Base-by-base conservation (phyloP, 2,113 vertebrate species). In the Xenopus borealis region DNA sequence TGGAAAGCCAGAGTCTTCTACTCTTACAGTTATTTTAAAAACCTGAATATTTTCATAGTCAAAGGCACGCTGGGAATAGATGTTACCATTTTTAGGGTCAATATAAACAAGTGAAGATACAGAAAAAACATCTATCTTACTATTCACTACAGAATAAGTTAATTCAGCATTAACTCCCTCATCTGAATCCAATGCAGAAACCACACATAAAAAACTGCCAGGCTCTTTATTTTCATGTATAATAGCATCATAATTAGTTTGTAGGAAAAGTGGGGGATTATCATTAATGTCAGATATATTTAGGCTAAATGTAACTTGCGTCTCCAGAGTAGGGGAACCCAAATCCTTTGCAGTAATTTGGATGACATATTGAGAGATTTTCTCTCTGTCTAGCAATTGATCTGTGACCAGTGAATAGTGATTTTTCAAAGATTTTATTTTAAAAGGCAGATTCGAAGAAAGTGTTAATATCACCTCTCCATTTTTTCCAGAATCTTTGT, bases 401-500 rank as follows among this genome's bases (percentile, higher is more conserved):
- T 76, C 76, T 7, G 85, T 84, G 14, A 86, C 65, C 78, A 87
- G 17, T 84, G 30, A 62, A 78, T 79, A 72, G 83, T 45, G 33
- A 58, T 87, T 84, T 72, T 84, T 86, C 78, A 92, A 89, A 64
- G 85, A 84, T 3, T 86, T 81, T 2, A 88, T 30, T 80, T 85
- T 83, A 52, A 89, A 90, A 0, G 88, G 87, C 2, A 80, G 62
- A 0, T 58, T 12, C n/a, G 79, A 79, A 12, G 78, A 27, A 1
- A 88, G 73, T 1, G 74, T 33, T 68, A 85, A 81, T n/a, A 79
- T 80, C 3, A 86, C 80, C 12, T 79, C 71, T 2, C 86, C 88
- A 3, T 92, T 91, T 74, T 81, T 80, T n/a, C 80, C 86, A 0
- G 87, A 88, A 75, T 93, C 92, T 74, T 40, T 71, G 72, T 93